These are phyloP conservation scores for Channa argus DNA, from an alignment of 2,113 vertebrate species.

Conservation along the genomic window DNA sequence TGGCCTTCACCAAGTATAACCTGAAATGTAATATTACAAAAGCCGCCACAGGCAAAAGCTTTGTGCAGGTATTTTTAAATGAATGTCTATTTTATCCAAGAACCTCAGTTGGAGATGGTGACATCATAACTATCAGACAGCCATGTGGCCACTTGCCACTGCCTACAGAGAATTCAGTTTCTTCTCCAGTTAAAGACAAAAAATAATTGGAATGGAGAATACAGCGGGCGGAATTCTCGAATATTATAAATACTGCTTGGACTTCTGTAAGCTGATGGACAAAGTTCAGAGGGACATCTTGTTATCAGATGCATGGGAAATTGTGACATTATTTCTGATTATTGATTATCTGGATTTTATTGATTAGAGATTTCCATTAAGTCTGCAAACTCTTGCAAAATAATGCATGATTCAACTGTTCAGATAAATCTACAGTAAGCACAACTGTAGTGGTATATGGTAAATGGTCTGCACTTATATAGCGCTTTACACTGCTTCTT, in stretches of 20 bases:
- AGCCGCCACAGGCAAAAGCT: no score
- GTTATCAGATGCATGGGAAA: not conserved
- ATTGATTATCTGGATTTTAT: conserved; percentile 15
- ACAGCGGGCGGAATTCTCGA: conserved; percentile 22
- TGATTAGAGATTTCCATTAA: conserved; percentile 8
- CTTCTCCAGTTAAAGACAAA: conserved; percentile 49
- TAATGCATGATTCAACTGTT: conserved; percentile 7
- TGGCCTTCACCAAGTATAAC: no score
- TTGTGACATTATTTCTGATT: conserved; percentile 27
- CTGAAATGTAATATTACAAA: no score
- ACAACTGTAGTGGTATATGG: not conserved
- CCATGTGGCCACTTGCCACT: conserved; percentile 41
- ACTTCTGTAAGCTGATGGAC: not conserved
- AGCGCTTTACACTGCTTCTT: no score
- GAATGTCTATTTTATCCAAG: conserved; percentile 89
- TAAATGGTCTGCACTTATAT: no score
- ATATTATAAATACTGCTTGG: conserved; percentile 29
- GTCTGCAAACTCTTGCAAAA: conserved; percentile 31
- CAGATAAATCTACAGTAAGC: not conserved
- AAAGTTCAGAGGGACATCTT: no score
- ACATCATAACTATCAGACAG: conserved; percentile 71
- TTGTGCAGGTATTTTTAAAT: conserved; percentile 69
- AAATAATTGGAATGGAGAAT: conserved; percentile 60
- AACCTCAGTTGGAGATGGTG: conserved; percentile 79
- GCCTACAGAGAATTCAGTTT: conserved; percentile 68